Percentiles rank a stretch among this genome's conserved stretches.
Evolutionary conservation across 2,113 vertebrate genomes (phyloP).

Genomic region (Ammospiza nelsoni): DNA sequence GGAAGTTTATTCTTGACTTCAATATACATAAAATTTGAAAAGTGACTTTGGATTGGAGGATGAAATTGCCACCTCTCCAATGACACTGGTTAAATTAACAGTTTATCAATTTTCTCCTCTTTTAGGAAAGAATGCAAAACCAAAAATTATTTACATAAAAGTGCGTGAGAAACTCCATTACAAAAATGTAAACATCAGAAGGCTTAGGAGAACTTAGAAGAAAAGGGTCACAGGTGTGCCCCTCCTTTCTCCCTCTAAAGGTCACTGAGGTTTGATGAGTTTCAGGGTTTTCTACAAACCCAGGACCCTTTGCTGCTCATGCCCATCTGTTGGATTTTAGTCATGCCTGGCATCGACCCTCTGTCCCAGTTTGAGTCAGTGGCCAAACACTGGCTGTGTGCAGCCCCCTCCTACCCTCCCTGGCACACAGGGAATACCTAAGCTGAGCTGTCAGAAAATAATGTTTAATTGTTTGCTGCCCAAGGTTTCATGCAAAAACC

Average conservation of each 20-base stretch:
- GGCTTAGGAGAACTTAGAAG: no score
- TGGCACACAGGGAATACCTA: neutral
- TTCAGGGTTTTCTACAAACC: neutral
- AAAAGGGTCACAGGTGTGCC: neutral
- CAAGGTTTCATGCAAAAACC: neutral
- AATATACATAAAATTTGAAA: no score
- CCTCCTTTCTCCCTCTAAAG: neutral
- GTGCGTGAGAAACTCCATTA: no score
- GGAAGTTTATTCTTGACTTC: no score
- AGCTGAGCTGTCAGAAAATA: neutral
- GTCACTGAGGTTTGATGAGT: neutral
- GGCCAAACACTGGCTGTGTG: rapidly evolving
- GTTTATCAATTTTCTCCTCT: no score
- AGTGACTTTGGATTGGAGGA: no score
- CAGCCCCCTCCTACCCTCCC: neutral
- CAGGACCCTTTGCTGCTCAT: neutral
- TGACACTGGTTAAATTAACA: no score
- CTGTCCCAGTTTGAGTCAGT: neutral
- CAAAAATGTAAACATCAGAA: no score
- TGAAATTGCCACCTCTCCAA: no score
- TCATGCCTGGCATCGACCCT: rapidly evolving
- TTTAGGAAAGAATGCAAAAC: no score
- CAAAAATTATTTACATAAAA: no score
- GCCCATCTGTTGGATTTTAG: neutral
- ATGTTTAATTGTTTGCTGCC: neutral